These are phyloP conservation scores for Erpobdella octoculata DNA, from an alignment of 2,888 invertebrate genomes.

Conservation along the genomic window DNA sequence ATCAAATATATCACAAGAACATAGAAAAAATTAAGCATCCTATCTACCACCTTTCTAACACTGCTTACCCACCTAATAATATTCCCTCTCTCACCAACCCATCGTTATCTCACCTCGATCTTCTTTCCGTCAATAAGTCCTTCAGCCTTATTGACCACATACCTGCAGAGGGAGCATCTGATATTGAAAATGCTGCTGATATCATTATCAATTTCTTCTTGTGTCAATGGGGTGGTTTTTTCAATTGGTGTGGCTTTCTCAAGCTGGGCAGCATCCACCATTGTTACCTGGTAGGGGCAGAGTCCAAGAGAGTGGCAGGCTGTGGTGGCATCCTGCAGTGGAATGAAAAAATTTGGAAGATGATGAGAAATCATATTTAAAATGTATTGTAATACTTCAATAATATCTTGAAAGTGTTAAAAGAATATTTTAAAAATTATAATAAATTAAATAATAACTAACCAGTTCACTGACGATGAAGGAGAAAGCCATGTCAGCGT, in stretches of 20 bases:
- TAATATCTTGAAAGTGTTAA: no score
- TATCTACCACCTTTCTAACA: no score
- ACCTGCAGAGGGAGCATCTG: no score
- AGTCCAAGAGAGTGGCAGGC: background rate
- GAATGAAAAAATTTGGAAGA: background rate
- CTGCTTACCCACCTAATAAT: no score
- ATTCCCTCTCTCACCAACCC: no score
- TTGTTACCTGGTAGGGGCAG: background rate
- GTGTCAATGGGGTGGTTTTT: background rate
- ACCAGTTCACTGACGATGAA: background rate
- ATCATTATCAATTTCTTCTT: conserved; percentile 15
- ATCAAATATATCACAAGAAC: no score
- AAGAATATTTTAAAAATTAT: background rate
- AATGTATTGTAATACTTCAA: no score
- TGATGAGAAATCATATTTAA: no score
- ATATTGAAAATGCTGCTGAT: no score
- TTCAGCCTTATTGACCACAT: no score
- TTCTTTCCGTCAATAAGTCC: no score
- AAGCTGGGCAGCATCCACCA: background rate
- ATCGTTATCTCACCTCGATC: no score
- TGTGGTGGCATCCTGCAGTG: background rate
- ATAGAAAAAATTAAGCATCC: background rate
- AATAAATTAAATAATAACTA: background rate
- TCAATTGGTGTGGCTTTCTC: background rate
- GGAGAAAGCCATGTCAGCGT: background rate